Base-by-base conservation (phyloP, 2,888 invertebrate genomes). In the Cryptosula pallasiana region DNA sequence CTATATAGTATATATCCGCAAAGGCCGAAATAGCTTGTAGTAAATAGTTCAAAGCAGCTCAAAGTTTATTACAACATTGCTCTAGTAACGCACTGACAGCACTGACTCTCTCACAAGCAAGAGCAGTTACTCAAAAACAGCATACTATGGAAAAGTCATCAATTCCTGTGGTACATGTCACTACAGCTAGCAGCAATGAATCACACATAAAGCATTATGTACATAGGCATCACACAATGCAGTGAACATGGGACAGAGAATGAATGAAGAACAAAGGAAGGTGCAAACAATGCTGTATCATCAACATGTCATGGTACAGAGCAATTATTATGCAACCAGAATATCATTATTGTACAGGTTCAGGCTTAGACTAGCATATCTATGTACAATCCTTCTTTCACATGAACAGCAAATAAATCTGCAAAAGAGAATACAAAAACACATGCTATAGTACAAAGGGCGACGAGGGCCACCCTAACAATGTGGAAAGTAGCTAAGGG, bases 241-340 rank as follows among this genome's bases (percentile, higher is more conserved):
- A 57, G 57, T 23, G 13, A 57, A 23, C 20, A 16, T 9, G 25
- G 57, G 5, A 13, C n/a, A 57, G 20, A 13, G n/a, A 57, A 23
- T 57, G 13, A 57, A 57, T 57, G 16, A 25, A 13, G 3, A 45
- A 13, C 5, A 45, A 45, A 45, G 45, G 45, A 13, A 45, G 9
- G 45, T n/a, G 45, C 45, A 45, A 13, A 45, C 45, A 45, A 20
- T 13, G 20, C 5, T 20, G 45, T 45, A 45, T 45, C 45, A 45
- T 45, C 45, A 45, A 45, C 45, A 45, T 45, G 45, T 57, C 57
- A 57, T 57, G 25, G 16, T n/a, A n/a, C n/a, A n/a, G n/a, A 9
- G 34, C 25, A 32, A 63, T 63, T 63, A 63, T 63, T 63, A 63
- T 63, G 63, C 63, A 63, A 63, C 63, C 63, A 63, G 63, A 34